Percentiles rank a stretch among this genome's conserved stretches.
phyloP scores from a whole-genome alignment of 2,888 invertebrate species.

The Stenchaetothrips biformis region DNA sequence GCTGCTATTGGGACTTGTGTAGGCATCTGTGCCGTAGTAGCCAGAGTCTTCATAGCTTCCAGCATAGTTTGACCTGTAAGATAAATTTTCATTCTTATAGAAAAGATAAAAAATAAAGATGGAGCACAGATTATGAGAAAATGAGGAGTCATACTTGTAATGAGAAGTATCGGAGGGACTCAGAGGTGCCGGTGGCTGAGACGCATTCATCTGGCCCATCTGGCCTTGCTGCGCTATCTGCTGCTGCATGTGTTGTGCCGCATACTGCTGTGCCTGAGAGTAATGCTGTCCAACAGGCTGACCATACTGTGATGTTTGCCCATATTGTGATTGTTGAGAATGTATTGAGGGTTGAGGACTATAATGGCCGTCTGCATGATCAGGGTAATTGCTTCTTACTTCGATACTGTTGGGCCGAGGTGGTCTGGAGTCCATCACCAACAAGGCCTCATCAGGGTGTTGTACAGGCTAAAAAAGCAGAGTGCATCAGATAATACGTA shows the following conservation, averaged over 20 bases:
- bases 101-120: background rate
- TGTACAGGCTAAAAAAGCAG: slow-evolving; percentile 28
- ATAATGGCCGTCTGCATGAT: slow-evolving; percentile 40
- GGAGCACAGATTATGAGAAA: background rate
- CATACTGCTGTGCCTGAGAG: slow-evolving; percentile 20
- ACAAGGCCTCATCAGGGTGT: slow-evolving; percentile 46
- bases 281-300: background rate
- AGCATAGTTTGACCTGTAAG: slow-evolving; percentile 31
- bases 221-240: background rate
- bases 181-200: background rate
- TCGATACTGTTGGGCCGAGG: slow-evolving; percentile 85
- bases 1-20: slow-evolving; percentile 37
- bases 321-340: slow-evolving; percentile 5
- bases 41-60: slow-evolving; percentile 32
- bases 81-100: background rate
- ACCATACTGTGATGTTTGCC: slow-evolving; percentile 20
- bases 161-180: background rate
- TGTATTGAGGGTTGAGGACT: slow-evolving; percentile 20
- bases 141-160: background rate
- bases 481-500: background rate
- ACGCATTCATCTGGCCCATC: background rate
- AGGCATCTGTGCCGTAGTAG: slow-evolving; percentile 32
- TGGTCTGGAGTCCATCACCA: slow-evolving; percentile 55
- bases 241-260: background rate
- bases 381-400: slow-evolving; percentile 58